A percentile compares a stretch with the other conserved stretches of the same genome.
Evolutionary conservation across 2,113 vertebrate genomes (phyloP).

Genomic region (Lota lota): DNA sequence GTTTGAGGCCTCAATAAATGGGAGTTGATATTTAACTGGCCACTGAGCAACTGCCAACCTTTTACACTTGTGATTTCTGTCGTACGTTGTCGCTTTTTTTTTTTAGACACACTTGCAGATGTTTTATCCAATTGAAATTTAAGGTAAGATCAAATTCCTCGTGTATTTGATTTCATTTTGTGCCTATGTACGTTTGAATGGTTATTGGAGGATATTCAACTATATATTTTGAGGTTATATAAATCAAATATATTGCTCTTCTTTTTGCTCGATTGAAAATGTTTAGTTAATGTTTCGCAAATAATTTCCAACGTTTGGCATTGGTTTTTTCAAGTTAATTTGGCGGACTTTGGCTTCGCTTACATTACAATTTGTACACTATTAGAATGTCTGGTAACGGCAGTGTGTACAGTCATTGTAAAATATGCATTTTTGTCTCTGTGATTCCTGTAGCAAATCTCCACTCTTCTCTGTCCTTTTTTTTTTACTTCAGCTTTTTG

Average conservation of each 20-base stretch:
- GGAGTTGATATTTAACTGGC: conserved; percentile 77
- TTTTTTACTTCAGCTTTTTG: neutral
- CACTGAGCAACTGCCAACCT: conserved; percentile 63
- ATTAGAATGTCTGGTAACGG: too few species aligned
- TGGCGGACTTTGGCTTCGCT: too few species aligned
- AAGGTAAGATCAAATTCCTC: conserved; percentile 62
- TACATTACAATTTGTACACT: too few species aligned
- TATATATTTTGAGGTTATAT: too few species aligned
- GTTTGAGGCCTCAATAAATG: conserved; percentile 73
- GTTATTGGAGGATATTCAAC: neutral
- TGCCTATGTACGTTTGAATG: neutral
- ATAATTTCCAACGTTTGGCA: too few species aligned
- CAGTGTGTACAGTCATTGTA: too few species aligned
- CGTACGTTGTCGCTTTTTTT: conserved; percentile 58
- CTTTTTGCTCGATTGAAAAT: too few species aligned
- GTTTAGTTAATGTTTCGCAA: too few species aligned
- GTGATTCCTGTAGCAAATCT: neutral
- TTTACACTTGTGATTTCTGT: conserved; percentile 56
- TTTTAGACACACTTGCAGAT: conserved; percentile 61
- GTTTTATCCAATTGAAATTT: conserved; percentile 53
- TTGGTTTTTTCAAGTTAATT: too few species aligned
- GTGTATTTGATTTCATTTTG: neutral
- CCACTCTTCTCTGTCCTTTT: neutral
- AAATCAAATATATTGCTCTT: too few species aligned
- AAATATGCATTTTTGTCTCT: neutral